Evolutionary conservation across 2,113 vertebrate species (phyloP).

Genomic region (Pterocles gutturalis): DNA sequence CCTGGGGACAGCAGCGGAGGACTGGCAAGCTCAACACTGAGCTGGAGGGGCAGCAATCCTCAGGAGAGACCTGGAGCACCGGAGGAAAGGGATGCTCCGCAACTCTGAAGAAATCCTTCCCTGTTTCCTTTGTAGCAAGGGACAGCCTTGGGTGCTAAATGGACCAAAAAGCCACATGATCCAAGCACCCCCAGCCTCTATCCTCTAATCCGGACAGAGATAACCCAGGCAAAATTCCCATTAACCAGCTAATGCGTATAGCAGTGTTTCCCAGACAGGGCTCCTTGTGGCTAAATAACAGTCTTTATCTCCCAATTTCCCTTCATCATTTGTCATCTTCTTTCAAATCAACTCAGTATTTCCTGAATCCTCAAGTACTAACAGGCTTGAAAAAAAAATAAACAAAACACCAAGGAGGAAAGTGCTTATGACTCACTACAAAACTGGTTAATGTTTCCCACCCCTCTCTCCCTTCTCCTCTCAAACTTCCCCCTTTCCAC

Average conservation of each 20-base stretch:
- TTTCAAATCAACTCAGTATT: slow-evolving; percentile 54
- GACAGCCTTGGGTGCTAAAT: accelerated
- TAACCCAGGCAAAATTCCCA: slow-evolving; percentile 11
- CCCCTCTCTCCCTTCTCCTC: not conserved
- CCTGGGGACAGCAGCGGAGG: accelerated
- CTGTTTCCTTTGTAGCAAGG: not conserved
- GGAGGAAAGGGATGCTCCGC: not conserved
- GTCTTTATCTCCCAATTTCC: slow-evolving; percentile 53
- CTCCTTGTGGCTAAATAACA: slow-evolving; percentile 37
- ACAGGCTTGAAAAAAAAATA: not conserved
- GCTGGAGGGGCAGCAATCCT: not conserved
- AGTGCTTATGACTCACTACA: not conserved
- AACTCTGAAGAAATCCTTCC: not conserved
- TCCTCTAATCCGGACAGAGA: not conserved
- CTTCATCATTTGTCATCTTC: slow-evolving; percentile 59
- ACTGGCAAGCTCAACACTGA: not conserved
- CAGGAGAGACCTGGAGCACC: not conserved
- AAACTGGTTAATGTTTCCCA: not conserved
- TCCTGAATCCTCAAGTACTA: slow-evolving; percentile 49
- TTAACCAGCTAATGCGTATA: not conserved
- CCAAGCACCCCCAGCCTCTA: not conserved
- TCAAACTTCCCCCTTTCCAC: not conserved
- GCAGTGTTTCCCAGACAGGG: not conserved
- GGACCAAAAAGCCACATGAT: not conserved
- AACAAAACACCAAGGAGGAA: not conserved